These are phyloP conservation scores for Formica selysi DNA, from an alignment of 1,140 invertebrate genomes.

Conservation along the genomic window DNA sequence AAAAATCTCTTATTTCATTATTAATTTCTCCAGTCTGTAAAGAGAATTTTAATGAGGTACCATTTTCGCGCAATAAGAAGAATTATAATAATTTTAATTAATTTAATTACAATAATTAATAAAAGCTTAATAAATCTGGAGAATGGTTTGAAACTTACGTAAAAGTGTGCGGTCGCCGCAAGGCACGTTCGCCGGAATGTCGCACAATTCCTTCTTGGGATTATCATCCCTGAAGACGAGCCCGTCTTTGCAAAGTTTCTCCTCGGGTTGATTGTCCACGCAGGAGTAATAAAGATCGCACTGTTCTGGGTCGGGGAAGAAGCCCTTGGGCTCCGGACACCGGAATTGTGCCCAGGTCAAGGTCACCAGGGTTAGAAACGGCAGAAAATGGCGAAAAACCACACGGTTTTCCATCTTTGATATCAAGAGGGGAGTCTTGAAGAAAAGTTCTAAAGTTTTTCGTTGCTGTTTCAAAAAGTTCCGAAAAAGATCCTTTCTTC, in stretches of 20 bases:
- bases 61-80: not conserved
- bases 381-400: conserved; percentile 31
- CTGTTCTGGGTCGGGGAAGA: conserved; percentile 91
- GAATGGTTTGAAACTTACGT: conserved; percentile 88
- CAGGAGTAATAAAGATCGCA: conserved; percentile 95
- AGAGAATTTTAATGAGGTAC: not conserved
- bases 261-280: conserved; percentile 89
- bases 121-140: not conserved
- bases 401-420: conserved; percentile 4
- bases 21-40: not conserved
- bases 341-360: conserved; percentile 86
- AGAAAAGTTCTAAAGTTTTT: conserved; percentile 1
- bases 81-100: not conserved
- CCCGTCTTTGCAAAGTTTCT: conserved; percentile 93
- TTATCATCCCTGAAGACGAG: conserved; percentile 93
- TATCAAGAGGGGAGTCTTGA: not conserved
- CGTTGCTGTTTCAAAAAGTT: not conserved
- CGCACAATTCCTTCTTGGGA: conserved; percentile 91
- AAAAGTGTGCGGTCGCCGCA: conserved; percentile 91
- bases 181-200: conserved; percentile 93
- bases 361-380: conserved; percentile 44
- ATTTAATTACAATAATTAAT: conserved; percentile 20
- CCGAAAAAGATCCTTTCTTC: not conserved
- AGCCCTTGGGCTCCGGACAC: conserved; percentile 92
- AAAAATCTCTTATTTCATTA: too few relatives aligned